Evolutionary conservation across 2,888 invertebrate species (phyloP), one percentile per base, ranked within the genome.

Genomic region (Netelia inedita): DNA sequence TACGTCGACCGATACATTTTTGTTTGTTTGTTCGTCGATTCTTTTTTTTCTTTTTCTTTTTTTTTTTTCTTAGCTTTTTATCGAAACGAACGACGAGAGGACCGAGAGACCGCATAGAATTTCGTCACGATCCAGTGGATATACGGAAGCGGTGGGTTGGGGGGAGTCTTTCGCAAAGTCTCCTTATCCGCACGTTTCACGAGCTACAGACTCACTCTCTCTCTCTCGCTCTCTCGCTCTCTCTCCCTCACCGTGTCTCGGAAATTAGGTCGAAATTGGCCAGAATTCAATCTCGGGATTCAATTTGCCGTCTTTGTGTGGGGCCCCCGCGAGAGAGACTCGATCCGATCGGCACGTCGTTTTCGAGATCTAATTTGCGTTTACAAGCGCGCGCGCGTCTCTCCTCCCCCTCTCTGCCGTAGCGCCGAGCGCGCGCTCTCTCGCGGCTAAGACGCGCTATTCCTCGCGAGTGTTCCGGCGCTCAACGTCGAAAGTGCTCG

Each of bases 361-460:
- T 91, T 90, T 86, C 88, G 79, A 87, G 88, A 91, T 91, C 91
- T 90, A 90, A 91, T 91, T 91, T 91, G 90, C 91, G 88, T 91
- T 89, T 89, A 90, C 87, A 88, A 66, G 74, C 66, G 71, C 50
- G 63, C 61, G 46, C 28, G 28, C 28, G 28, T n/a, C 28, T 2
- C 28, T 2, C 5, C 5, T 28, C 28, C 3, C 28, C 28, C 28
- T 2, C 1, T 5, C 5, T 5, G 28, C 28, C 28, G 5, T 5
- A 0, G 28, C 5, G 28, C 5, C 28, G 28, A 2, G 5, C 53
- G 65, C 59, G 68, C 21, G 50, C 21, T 9, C 63, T 19, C 28
- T 19, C 53, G 55, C 57, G 57, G 61, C 43, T 53, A 73, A 57
- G 55, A 59, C 61, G 35, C 9, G 16, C 55, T 53, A 14, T 16